A percentile compares a stretch with the other conserved stretches of the same genome.
Evolutionary conservation across 2,113 vertebrate species (phyloP).

Genomic region (Pygoscelis antarcticus): DNA sequence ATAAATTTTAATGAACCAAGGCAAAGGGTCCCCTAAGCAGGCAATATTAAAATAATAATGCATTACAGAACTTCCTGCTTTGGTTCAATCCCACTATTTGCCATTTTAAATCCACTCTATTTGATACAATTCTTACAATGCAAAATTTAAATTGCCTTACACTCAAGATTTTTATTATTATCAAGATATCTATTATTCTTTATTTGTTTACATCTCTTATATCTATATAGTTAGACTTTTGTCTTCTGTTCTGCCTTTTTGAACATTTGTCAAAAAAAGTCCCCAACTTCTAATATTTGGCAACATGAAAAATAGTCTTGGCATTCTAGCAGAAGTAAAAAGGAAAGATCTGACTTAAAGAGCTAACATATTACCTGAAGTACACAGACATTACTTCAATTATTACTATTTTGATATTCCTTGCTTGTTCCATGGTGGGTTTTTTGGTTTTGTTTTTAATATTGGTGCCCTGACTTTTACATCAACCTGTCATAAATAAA

Average conservation of each 20-base stretch:
- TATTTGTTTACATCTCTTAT: background rate
- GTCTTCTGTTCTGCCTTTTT: background rate
- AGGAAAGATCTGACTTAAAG: background rate
- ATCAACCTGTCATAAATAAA: background rate
- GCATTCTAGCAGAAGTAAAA: background rate
- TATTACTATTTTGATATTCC: background rate
- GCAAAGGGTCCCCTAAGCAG: background rate
- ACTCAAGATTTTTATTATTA: background rate
- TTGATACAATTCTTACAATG: background rate
- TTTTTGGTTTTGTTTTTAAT: background rate
- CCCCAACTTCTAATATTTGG: background rate
- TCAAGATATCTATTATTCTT: background rate
- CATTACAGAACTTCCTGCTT: background rate
- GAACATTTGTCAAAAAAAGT: background rate
- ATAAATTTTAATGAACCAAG: slow-evolving; percentile 11
- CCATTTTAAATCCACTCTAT: background rate
- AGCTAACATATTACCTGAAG: background rate
- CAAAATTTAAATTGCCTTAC: background rate
- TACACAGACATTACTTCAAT: background rate
- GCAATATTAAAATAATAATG: background rate
- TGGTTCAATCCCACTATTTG: background rate
- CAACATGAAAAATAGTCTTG: background rate
- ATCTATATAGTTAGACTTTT: background rate
- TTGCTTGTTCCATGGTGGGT: background rate
- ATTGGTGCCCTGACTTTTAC: background rate